Conservation (phyloP, 2,888 invertebrate species). For the Kuschelorhynchus macadamiae region DNA sequence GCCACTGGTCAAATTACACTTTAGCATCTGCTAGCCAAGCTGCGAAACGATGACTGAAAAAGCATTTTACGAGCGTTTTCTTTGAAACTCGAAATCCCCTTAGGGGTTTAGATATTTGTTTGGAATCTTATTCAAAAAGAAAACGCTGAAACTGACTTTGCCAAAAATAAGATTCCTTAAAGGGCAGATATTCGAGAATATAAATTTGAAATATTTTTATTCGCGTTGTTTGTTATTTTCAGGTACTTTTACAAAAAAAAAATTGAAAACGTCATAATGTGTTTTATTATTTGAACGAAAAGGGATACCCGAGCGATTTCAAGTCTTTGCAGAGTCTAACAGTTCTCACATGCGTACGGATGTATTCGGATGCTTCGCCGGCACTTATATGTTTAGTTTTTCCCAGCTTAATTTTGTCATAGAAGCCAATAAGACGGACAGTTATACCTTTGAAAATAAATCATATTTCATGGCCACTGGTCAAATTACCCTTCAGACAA, state of each 20-base stretch:
- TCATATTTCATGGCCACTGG: constrained; percentile 59
- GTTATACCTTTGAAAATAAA: constrained; percentile 57
- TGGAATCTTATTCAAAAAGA: constrained; percentile 32
- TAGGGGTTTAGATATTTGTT: constrained; percentile 43
- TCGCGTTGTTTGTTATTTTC: too few relatives aligned
- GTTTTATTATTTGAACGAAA: too few relatives aligned
- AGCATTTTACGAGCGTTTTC: constrained; percentile 34
- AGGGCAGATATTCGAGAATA: too few relatives aligned
- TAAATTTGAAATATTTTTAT: too few relatives aligned
- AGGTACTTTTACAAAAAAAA: too few relatives aligned
- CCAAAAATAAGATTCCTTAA: constrained; percentile 16
- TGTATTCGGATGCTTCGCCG: too few relatives aligned
- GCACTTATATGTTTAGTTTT: too few relatives aligned
- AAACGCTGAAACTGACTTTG: constrained; percentile 26
- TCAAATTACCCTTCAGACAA: constrained; percentile 56
- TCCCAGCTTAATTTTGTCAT: too few relatives aligned
- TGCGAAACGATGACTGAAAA: constrained; percentile 48
- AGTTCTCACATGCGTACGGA: too few relatives aligned
- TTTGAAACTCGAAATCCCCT: constrained; percentile 44
- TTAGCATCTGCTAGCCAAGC: constrained; percentile 37
- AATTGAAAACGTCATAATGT: too few relatives aligned
- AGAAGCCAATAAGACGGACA: constrained; percentile 9
- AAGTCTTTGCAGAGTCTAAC: too few relatives aligned
- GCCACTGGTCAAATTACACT: constrained; percentile 60
- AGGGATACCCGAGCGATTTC: too few relatives aligned